phyloP scores from a whole-genome alignment of 30 jellyfish, hydroid and myxozoan species.

The Turritopsis dohrnii region DNA sequence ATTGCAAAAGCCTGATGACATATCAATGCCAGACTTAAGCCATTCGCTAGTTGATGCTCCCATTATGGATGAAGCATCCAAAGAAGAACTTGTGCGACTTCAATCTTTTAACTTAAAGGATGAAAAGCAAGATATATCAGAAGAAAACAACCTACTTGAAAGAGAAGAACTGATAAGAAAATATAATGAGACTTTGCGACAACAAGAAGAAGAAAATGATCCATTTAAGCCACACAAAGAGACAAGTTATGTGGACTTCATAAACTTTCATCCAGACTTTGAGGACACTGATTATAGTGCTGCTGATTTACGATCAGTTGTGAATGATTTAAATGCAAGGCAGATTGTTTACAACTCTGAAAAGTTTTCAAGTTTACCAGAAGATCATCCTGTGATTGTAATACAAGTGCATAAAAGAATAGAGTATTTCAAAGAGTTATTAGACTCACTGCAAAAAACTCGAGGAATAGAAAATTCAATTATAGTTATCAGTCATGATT shows the following conservation, averaged over 20 bases:
- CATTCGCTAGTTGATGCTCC: background rate
- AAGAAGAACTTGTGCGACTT: background rate
- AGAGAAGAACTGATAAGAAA: background rate
- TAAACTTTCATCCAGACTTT: slow-evolving; percentile 24
- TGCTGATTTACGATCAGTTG: slow-evolving; percentile 37
- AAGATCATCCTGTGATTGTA: slow-evolving; percentile 62
- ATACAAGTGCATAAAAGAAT: slow-evolving; percentile 88
- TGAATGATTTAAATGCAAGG: slow-evolving; percentile 45
- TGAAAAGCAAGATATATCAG: background rate
- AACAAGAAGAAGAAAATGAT: slow-evolving; percentile 12
- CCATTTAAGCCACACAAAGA: slow-evolving; percentile 12
- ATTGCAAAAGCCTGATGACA: background rate
- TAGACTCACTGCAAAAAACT: slow-evolving; percentile 67
- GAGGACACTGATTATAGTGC: slow-evolving; percentile 40
- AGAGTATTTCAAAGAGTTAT: slow-evolving; percentile 62
- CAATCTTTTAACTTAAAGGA: background rate
- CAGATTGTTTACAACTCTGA: slow-evolving; percentile 51
- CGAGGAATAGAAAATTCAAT: slow-evolving; percentile 57
- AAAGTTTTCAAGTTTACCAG: slow-evolving; percentile 36
- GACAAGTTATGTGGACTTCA: slow-evolving; percentile 3
- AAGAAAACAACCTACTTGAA: background rate
- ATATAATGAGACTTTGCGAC: background rate
- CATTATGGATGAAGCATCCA: background rate
- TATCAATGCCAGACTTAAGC: background rate
- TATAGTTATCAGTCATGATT: slow-evolving; percentile 80